Evolutionary conservation across 2,888 invertebrate genomes (phyloP), one percentile per base, ranked within the genome.

Genomic region (Drosophila paucipuncta): DNA sequence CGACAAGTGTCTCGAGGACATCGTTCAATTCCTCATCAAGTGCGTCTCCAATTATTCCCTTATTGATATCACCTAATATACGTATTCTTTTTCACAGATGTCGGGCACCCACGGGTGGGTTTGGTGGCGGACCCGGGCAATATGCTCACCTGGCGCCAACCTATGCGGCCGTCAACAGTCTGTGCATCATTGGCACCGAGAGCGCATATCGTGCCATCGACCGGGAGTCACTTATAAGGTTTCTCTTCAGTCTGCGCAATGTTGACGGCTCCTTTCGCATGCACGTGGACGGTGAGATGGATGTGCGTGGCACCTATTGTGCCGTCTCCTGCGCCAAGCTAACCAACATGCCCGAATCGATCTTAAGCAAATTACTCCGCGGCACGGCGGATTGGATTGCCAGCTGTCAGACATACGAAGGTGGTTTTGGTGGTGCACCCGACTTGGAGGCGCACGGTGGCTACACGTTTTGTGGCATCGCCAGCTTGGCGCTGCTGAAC

Each of bases 381-480:
- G 96, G 96, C 62, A 97, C 98, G 16, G 97, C 97, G 0, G 97
- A 98, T 91, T 99, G 99, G 99, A 96, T 99, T 86, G 95, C 96
- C 0, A 96, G 97, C 80, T 99, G 99, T 94, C 99, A 99, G 94
- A 98, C 99, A 0, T 99, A 99, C 94, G 99, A 99, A 94, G 99
- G 99, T 52, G 99, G 99, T 1, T 99, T 99, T 94, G 97, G 97
- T 47, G 99, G 99, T 0, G 96, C 95, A 80, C 98, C 98, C 1
- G 98, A 97, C 11, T 96, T 98, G 95, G 99, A 99, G 94, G 99
- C 99, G 9, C 99, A 99, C 94, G 99, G 99, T 3, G 99, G 99
- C n/a, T 99, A 99, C 93, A 97, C 99, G 1, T 99, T 98, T 94
- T 99, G 99, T 95, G 99, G 98, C 0, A 95, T 99, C 75, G 98